Base-by-base conservation (phyloP, 2,797 vertebrate genomes). In the Eptatretus atami region DNA sequence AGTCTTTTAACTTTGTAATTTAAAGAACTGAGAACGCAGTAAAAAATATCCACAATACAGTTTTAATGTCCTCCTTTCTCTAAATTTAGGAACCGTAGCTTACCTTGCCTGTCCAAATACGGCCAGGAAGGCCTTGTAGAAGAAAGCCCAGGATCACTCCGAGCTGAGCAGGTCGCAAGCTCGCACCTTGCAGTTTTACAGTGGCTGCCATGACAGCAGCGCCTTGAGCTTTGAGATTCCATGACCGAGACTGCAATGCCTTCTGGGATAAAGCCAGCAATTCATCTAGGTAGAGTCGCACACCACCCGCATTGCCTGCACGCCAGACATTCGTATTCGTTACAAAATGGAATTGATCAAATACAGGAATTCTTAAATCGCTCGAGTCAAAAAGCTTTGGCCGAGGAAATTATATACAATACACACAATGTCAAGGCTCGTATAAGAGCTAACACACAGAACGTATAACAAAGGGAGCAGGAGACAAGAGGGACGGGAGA, bases 181-280 rank as follows among this genome's bases (percentile, higher is more conserved):
- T 85, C 65, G 85, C 79, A 0, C 83, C 84, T 68, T 96, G 86
- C 67, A 82, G 78, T 71, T 84, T 90, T 65, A 90, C 87, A 69
- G 94, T 82, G 1, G 86, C 87, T 66, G 88, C 82, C 83, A 98
- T 93, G 70, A 86, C 81, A 71, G 81, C 73, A 13, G 87, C 92
- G 66, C 86, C 92, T 71, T 96, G 92, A 19, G 92, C 82, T 73
- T 98, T 98, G 85, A 94, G 94, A 75, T 88, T 96, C 92, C 90
- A 98, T 63, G 86, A 96, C 69, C 82, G 85, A 63, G 92, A 98
- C 71, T 92, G 85, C 70, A 98, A 75, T 44, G 88, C 90, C 72
- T 80, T 93, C 73, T 94, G 87, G 1, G 84, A 83, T 67, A 96
- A 78, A 64, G 73, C 69, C 67, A 98, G 92, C 74, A 98, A 77